Evolutionary conservation across 2,113 vertebrate genomes (phyloP), one percentile per base, ranked within the genome.

Genomic region (Gopherus evgoodei): DNA sequence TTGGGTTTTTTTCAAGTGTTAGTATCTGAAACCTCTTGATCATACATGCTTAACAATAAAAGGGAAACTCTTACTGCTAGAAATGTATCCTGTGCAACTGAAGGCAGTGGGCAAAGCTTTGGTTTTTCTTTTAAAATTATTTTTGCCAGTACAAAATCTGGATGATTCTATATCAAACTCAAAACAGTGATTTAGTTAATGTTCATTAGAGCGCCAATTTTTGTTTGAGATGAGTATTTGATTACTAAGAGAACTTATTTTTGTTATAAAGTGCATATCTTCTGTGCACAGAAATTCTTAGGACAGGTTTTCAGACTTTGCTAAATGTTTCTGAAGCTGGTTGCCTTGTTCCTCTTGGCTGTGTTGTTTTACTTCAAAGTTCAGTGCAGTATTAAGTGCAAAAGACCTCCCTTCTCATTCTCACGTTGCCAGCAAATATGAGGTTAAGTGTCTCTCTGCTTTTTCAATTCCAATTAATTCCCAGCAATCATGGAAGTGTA

Each of bases 381-480:
- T 72, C 25, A 59, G 25, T 53, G 35, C 24, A 76, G n/a, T 8
- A 83, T 54, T 52, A 93, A 47, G 6, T 42, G 75, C 19, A 62
- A 81, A 84, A 72, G 19, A 2, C 42, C 4, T 75, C 24, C 8
- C 79, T 25, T 76, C 50, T 82, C 62, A 12, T 24, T 62, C 44
- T 52, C 85, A 54, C 2, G 13, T 6, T 90, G 84, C 65, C 52
- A 57, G 3, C 35, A 86, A 80, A 9, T 50, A 4, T 50, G 75
- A 81, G 13, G 13, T 44, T 1, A 35, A 83, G 62, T 35, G 35
- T 42, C 85, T n/a, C 85, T n/a, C 31, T 53, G 5, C 44, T 87
- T 83, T 85, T 78, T 4, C 56, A 44, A 62, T 91, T 94, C 27
- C 47, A 9, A 54, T 96, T 92, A 62, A n/a, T 91, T 91, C n/a